Evolutionary conservation across 2,797 vertebrate genomes (phyloP).

Genomic region (Semaprochilodus insignis): DNA sequence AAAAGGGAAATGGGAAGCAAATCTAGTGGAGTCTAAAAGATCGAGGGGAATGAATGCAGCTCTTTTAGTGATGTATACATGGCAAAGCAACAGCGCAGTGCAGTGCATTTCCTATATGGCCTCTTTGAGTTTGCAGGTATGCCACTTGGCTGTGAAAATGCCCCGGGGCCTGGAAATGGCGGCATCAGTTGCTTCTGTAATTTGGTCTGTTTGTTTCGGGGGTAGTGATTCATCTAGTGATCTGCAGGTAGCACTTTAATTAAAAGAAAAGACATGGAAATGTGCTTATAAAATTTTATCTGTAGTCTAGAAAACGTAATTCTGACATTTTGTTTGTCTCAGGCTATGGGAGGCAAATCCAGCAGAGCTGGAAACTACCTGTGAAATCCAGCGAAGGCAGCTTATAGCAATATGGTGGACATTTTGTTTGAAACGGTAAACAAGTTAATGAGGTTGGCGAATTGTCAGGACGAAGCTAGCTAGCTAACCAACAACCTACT

Average conservation of each 20-base stretch:
- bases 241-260: neutral
- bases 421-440: no score
- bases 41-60: slow-evolving; percentile 12
- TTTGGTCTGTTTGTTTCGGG: neutral
- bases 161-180: neutral
- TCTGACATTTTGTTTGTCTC: slow-evolving; percentile 1
- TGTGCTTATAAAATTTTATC: neutral
- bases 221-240: neutral
- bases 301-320: neutral
- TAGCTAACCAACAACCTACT: no score
- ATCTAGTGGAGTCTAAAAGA: slow-evolving; percentile 7
- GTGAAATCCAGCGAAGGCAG: no score
- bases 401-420: no score
- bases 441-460: no score
- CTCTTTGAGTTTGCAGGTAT: neutral
- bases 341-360: no score
- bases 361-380: no score
- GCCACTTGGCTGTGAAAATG: neutral
- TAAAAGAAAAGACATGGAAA: neutral
- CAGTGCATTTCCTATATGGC: neutral
- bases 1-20: slow-evolving; percentile 22
- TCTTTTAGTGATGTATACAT: neutral
- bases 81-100: neutral
- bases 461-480: no score
- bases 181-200: slow-evolving; percentile 2